A percentile compares a stretch with the other conserved stretches of the same genome.
These are phyloP conservation scores for Neuroterus valhalla DNA, from an alignment of 1,140 invertebrate species.

Conservation along the genomic window DNA sequence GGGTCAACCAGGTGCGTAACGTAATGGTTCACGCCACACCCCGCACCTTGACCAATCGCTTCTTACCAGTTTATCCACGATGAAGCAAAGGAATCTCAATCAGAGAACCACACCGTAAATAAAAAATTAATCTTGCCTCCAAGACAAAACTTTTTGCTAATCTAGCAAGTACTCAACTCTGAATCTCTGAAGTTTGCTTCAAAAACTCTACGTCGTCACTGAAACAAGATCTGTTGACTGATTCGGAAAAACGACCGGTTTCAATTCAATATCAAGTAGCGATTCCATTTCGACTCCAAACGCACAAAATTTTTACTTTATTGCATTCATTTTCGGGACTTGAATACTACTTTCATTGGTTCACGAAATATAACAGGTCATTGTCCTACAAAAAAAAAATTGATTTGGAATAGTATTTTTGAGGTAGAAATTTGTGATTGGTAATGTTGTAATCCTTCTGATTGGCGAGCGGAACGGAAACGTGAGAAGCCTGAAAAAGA, in stretches of 20 bases:
- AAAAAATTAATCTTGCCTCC: conserved; percentile 1
- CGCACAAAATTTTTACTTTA: conserved; percentile 18
- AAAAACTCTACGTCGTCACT: background rate
- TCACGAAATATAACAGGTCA: background rate
- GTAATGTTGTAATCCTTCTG: too few relatives aligned
- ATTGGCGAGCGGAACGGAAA: too few relatives aligned
- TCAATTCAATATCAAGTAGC: background rate
- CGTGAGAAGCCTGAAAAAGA: too few relatives aligned
- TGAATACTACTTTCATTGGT: conserved; percentile 11
- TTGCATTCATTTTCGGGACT: background rate
- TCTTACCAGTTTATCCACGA: conserved; percentile 70
- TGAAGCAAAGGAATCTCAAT: conserved; percentile 51
- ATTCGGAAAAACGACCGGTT: background rate
- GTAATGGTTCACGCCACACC: conserved; percentile 75
- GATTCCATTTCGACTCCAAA: background rate
- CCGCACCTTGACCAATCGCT: conserved; percentile 74
- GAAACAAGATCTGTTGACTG: conserved; percentile 21
- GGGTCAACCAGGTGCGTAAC: conserved; percentile 74
- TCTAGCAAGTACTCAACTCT: background rate
- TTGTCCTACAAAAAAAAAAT: background rate
- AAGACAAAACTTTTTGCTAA: background rate
- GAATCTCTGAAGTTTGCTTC: too few relatives aligned
- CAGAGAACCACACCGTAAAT: conserved; percentile 17
- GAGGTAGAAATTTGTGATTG: too few relatives aligned
- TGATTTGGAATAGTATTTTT: too few relatives aligned